Base-by-base conservation (phyloP, 2,797 vertebrate genomes). In the Phrynocephalus guinanensis region DNA sequence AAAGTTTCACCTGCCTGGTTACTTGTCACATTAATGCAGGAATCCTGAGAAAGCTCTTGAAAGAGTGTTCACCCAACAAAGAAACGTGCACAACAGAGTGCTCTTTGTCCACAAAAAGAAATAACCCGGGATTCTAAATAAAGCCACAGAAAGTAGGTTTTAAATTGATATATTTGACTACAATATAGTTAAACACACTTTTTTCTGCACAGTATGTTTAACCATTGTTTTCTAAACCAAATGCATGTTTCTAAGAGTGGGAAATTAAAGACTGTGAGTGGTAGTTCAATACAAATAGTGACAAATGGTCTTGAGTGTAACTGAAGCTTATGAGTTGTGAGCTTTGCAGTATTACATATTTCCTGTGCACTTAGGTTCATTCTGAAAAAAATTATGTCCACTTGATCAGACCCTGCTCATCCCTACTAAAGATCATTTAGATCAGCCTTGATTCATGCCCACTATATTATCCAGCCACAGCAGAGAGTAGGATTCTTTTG, bases 401-500 rank as follows among this genome's bases (percentile, higher is more conserved):
- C 88, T 52, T 91, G 30, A 73, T 60, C 81, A 91, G 79, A 77
- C 66, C 83, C 1, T 72, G 56, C 81, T 78, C 80, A 89, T 88
- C 30, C 56, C 90, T 72, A 88, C 0, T 81, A 79, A 91, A 84
- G 52, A 89, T 38, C 6, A 81, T 87, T 88, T 87, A 93, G 63
- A 84, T 90, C 79, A 84, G 71, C 85, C 89, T 85, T 50, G 93
- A 92, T 71, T 80, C 80, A 80, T 82, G 91, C 0, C 56, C 79
- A 93, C 82, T 84, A 83, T 79, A 88, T 82, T 90, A 79, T 83
- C 73, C 81, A 63, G 60, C 15, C 60, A 87, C 85, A 89, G 92
- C 73, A 93, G 26, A 6, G 90, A 91, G 88, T 85, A 92, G 83
- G 92, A 79, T 90, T 94, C 91, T 84, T 87, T 87, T 89, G 94